Conservation (phyloP, 2,888 invertebrate species). For the Tetragonula carbonaria region DNA sequence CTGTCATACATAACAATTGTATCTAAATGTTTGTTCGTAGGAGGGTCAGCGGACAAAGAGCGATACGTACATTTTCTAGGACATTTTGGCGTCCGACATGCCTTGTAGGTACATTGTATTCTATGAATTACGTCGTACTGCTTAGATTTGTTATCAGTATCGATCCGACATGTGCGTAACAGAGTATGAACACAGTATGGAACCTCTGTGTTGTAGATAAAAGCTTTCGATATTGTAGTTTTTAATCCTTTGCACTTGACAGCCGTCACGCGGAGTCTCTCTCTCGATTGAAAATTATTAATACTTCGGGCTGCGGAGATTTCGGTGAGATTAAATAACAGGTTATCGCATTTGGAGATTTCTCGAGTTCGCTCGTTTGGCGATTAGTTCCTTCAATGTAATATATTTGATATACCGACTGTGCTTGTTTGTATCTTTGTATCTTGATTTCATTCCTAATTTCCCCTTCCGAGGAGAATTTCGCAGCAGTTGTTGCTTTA, state of each 20-base stretch:
- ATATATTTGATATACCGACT: not conserved
- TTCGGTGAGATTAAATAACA: not conserved
- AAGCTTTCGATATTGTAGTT: slow-evolving; percentile 22
- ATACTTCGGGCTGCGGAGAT: not conserved
- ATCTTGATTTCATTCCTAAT: not conserved
- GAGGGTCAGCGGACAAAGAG: slow-evolving; percentile 85
- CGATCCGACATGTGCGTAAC: slow-evolving; percentile 19
- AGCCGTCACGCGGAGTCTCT: not conserved
- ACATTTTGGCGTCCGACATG: slow-evolving; percentile 73
- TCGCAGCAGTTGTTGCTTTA: not conserved
- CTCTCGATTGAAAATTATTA: not conserved
- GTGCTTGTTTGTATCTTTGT: not conserved
- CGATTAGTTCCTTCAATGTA: not conserved
- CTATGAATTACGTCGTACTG: slow-evolving; percentile 61
- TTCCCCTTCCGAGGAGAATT: not conserved
- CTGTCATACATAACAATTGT: slow-evolving; percentile 64
- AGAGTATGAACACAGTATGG: not conserved
- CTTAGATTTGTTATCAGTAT: slow-evolving; percentile 54
- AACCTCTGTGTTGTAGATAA: slow-evolving; percentile 12
- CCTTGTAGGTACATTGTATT: slow-evolving; percentile 71
- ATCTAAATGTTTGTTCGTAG: slow-evolving; percentile 79
- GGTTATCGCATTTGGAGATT: not conserved
- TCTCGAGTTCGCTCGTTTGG: not conserved
- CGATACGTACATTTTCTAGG: slow-evolving; percentile 95
- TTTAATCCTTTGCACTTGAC: slow-evolving; percentile 38